Conservation (phyloP, 1,140 invertebrate species). For the Meloidogyne exigua region DNA sequence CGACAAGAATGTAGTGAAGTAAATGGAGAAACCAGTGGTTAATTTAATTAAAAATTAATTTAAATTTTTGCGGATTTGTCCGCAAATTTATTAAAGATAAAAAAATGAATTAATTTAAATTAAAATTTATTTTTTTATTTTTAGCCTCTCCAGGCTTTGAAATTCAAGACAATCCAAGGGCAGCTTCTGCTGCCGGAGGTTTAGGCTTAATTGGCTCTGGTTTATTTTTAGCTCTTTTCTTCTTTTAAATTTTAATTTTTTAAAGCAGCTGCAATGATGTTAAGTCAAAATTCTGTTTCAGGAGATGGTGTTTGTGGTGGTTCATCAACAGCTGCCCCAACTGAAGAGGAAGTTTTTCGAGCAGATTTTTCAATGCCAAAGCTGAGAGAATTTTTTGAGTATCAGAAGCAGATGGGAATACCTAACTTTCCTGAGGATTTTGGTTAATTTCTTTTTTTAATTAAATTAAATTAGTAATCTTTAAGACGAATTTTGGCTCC, state of each 20-base stretch:
- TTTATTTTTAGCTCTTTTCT: not conserved
- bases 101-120: too few species aligned
- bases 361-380: slow-evolving; percentile 28
- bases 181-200: not conserved
- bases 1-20: slow-evolving; percentile 1
- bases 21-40: not conserved
- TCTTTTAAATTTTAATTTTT: not conserved
- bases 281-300: slow-evolving; percentile 14
- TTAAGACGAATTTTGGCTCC: slow-evolving; percentile 34
- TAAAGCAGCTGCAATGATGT: slow-evolving; percentile 18
- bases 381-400: slow-evolving; percentile 24
- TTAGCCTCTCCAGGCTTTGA: not conserved
- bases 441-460: not conserved
- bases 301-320: not conserved
- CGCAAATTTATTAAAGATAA: too few species aligned
- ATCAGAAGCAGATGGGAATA: slow-evolving; percentile 12
- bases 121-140: too few species aligned
- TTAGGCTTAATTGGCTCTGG: not conserved
- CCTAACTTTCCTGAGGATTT: slow-evolving; percentile 28
- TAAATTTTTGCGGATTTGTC: too few species aligned
- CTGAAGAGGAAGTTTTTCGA: slow-evolving; percentile 14
- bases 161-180: not conserved
- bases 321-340: too few species aligned
- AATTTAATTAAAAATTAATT: not conserved
- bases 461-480: not conserved